Percentiles rank a stretch among this genome's conserved stretches.
Conservation (phyloP, 2,888 invertebrate genomes). For the Mesorhabditis belari region DNA sequence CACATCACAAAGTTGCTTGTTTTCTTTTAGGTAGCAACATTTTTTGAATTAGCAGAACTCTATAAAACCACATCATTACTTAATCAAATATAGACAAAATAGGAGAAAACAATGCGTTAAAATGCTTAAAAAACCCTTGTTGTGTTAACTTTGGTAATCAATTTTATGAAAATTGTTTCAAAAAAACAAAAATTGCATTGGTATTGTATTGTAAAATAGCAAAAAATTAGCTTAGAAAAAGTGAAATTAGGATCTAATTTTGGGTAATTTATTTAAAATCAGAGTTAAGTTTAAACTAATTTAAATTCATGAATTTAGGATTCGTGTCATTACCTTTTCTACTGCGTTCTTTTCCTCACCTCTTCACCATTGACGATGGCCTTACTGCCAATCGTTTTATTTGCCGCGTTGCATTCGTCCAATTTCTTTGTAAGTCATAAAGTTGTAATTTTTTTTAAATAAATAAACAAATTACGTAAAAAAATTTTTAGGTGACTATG, state of each 20-base stretch:
- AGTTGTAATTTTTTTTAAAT: constrained; percentile 61
- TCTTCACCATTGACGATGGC: constrained; percentile 81
- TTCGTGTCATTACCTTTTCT: constrained; percentile 91
- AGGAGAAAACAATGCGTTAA: too few species aligned
- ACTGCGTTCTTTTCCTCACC: constrained; percentile 85
- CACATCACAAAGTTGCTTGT: too few species aligned
- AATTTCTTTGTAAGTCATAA: constrained; percentile 73
- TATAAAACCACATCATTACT: too few species aligned
- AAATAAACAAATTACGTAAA: constrained; percentile 4
- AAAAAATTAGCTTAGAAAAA: constrained; percentile 2
- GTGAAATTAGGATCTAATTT: background rate
- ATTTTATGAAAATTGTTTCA: background rate
- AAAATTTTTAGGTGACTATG: constrained; percentile 7
- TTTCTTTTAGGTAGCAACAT: too few species aligned
- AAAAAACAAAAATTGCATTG: background rate
- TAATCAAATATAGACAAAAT: too few species aligned
- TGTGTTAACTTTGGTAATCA: too few species aligned
- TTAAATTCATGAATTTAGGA: constrained; percentile 45
- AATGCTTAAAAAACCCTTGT: too few species aligned
- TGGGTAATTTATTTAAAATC: background rate
- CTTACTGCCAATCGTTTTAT: constrained; percentile 79
- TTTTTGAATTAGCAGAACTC: too few species aligned
- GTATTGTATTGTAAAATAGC: background rate
- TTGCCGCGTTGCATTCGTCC: constrained; percentile 83
- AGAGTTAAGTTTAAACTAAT: background rate